Evolutionary conservation across 35 echinoderm and acorn worm genomes (phyloP).

Genomic region (Chiridota heheva): DNA sequence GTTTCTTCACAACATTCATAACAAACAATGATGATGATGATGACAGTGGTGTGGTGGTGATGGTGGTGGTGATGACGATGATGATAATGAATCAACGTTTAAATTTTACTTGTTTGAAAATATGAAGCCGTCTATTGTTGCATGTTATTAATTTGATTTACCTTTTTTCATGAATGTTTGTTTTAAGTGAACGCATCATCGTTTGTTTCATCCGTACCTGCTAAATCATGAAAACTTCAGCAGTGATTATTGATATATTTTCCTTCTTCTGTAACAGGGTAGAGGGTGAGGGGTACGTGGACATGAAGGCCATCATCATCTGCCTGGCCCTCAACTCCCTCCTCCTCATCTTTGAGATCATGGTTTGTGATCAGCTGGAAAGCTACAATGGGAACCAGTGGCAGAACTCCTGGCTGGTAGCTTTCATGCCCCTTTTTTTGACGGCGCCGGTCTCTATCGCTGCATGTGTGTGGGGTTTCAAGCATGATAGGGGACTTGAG

Average conservation of each 20-base stretch:
- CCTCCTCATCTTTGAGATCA: slow-evolving; percentile 87
- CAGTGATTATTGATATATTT: neutral
- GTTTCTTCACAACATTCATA: too few species aligned
- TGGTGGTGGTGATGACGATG: too few species aligned
- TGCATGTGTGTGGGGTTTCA: slow-evolving; percentile 97
- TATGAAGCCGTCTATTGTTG: too few species aligned
- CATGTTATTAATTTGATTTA: too few species aligned
- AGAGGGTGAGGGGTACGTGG: slow-evolving; percentile 96
- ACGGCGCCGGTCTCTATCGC: slow-evolving; percentile 89
- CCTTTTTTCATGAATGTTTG: too few species aligned
- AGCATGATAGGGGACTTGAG: slow-evolving; percentile 87
- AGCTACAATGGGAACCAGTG: slow-evolving; percentile 12
- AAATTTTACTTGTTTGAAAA: too few species aligned
- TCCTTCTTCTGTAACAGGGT: slow-evolving; percentile 51
- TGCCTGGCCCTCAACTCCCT: slow-evolving; percentile 82
- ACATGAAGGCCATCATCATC: slow-evolving; percentile 92
- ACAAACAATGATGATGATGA: too few species aligned
- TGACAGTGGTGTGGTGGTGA: too few species aligned
- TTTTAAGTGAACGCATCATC: too few species aligned
- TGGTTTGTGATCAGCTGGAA: slow-evolving; percentile 80
- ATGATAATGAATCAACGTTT: too few species aligned
- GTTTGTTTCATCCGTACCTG: too few species aligned
- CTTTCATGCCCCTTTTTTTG: slow-evolving; percentile 92
- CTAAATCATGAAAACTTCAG: neutral
- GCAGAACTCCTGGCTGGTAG: slow-evolving; percentile 75